Percentiles rank a stretch among this genome's conserved stretches.
phyloP scores from a whole-genome alignment of 2,888 invertebrate species.

The Sinohyriopsis cumingii region DNA sequence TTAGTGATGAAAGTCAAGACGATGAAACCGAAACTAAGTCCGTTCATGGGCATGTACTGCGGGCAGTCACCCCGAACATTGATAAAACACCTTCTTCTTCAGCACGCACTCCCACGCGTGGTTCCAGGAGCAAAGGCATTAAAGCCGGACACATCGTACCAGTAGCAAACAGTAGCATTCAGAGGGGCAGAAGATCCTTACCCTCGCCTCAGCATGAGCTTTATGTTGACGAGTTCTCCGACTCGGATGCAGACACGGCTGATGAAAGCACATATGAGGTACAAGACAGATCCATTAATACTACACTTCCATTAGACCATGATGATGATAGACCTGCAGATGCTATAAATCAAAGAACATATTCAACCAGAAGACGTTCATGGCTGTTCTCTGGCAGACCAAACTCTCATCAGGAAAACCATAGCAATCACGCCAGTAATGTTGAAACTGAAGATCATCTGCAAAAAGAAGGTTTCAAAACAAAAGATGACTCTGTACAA shows the following conservation, averaged over 20 bases:
- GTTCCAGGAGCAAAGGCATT: neutral
- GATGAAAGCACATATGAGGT: constrained; percentile 59
- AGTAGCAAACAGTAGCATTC: constrained; percentile 1
- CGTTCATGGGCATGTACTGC: neutral
- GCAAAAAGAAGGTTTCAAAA: constrained; percentile 14
- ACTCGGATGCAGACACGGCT: constrained; percentile 45
- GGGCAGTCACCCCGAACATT: too few relatives aligned
- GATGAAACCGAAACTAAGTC: constrained; percentile 28
- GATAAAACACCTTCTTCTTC: too few relatives aligned
- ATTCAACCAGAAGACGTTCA: constrained; percentile 5
- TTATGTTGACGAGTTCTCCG: constrained; percentile 53
- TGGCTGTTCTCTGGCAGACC: constrained; percentile 6
- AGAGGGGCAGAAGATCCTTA: constrained; percentile 1
- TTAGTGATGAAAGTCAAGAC: constrained; percentile 44
- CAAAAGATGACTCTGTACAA: constrained; percentile 8
- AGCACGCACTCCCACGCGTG: neutral
- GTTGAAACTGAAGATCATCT: constrained; percentile 13
- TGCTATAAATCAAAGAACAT: constrained; percentile 1
- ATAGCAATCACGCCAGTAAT: neutral
- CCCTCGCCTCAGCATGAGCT: constrained; percentile 9
- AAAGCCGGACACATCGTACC: neutral
- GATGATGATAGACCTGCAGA: constrained; percentile 29
- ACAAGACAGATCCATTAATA: constrained; percentile 58
- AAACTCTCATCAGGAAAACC: constrained; percentile 2
- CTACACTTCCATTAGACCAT: constrained; percentile 50